phyloP scores from a whole-genome alignment of 37 sponge, comb jelly and placozoan species.

The Beroe forskalii region DNA sequence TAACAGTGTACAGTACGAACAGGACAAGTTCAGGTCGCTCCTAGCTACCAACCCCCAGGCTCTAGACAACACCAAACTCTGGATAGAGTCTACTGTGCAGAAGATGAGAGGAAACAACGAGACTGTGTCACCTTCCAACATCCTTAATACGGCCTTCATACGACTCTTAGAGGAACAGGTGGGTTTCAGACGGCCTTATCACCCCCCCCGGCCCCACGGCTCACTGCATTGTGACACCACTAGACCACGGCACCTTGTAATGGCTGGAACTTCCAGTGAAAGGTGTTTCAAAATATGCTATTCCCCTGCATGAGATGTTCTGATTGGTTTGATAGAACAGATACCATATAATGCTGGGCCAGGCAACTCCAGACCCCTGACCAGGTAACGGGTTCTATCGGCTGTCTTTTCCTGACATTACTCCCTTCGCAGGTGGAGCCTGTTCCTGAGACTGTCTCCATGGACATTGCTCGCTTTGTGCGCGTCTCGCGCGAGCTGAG shows the following conservation, averaged over 20 bases:
- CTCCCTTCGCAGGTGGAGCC: slow-evolving; percentile 22
- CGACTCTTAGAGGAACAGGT: slow-evolving; percentile 38
- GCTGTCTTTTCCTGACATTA: too few relatives aligned
- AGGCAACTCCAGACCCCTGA: too few relatives aligned
- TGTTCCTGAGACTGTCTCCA: slow-evolving; percentile 29
- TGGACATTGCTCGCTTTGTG: not conserved
- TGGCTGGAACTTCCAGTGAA: too few relatives aligned
- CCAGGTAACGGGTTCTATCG: too few relatives aligned
- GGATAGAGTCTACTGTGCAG: not conserved
- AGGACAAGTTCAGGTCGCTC: slow-evolving; percentile 62
- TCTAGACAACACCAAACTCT: slow-evolving; percentile 27
- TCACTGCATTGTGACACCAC: too few relatives aligned
- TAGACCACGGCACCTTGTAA: too few relatives aligned
- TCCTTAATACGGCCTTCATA: slow-evolving; percentile 43
- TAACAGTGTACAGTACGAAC: slow-evolving; percentile 64
- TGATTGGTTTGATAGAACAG: too few relatives aligned
- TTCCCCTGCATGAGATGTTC: too few relatives aligned
- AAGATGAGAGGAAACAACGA: not conserved
- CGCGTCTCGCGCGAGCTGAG: not conserved
- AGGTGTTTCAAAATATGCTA: too few relatives aligned
- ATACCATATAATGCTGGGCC: too few relatives aligned
- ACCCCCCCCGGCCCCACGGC: too few relatives aligned
- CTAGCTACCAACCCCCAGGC: slow-evolving; percentile 17
- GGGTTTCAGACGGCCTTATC: not conserved
- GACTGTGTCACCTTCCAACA: slow-evolving; percentile 14